These are phyloP conservation scores for Periphyllus acericola DNA, from an alignment of 2,888 invertebrate genomes.

Conservation along the genomic window DNA sequence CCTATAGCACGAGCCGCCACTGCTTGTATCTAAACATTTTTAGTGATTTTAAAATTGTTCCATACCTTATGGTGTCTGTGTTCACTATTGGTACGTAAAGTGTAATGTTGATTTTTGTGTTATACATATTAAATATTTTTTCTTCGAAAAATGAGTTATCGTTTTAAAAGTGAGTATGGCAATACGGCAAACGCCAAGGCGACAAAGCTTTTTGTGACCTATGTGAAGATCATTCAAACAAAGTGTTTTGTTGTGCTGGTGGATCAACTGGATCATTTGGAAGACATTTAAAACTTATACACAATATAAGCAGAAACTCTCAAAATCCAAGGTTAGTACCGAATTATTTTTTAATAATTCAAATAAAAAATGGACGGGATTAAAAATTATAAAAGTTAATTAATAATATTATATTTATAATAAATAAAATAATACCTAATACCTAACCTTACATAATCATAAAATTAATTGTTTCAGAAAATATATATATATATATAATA, in stretches of 20 bases:
- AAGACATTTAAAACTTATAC: slow-evolving; percentile 20
- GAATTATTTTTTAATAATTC: slow-evolving; percentile 12
- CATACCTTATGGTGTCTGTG: no score
- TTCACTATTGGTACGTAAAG: no score
- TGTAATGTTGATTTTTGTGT: not conserved
- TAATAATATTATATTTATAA: no score
- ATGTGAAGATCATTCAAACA: not conserved
- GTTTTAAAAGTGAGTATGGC: not conserved
- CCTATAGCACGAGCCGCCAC: slow-evolving; percentile 10
- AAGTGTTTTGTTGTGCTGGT: slow-evolving; percentile 22
- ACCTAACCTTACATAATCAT: no score
- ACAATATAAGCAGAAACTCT: not conserved
- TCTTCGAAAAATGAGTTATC: slow-evolving; percentile 3
- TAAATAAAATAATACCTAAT: no score
- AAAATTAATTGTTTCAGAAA: no score
- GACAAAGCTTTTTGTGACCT: slow-evolving; percentile 7
- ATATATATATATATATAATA: no score
- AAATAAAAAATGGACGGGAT: slow-evolving; percentile 11
- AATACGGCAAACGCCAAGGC: not conserved
- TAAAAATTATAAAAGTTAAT: not conserved
- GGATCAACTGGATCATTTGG: slow-evolving; percentile 15
- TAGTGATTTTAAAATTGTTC: no score
- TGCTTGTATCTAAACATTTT: not conserved
- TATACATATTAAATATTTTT: slow-evolving; percentile 17
- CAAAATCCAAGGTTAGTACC: not conserved